phyloP scores from a whole-genome alignment of 1,140 invertebrate species.

The Uloborus diversus region DNA sequence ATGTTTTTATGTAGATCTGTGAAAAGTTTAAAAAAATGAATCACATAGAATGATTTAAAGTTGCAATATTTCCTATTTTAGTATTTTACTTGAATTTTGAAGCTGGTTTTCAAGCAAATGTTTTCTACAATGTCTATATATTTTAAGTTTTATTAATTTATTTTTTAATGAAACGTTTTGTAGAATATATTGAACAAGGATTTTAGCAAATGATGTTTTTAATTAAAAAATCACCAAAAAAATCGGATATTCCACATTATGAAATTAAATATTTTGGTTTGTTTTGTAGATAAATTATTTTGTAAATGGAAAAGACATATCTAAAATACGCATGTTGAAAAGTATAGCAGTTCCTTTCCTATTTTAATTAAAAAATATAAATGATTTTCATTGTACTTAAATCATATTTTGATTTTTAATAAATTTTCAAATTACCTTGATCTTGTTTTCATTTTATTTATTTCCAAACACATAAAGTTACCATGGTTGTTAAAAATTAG shows the following conservation, averaged over 20 bases:
- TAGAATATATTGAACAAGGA: not conserved
- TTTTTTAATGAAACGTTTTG: not conserved
- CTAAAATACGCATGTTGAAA: not conserved
- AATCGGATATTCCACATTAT: not conserved
- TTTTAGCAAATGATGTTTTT: not conserved
- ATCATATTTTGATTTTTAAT: conserved; percentile 21
- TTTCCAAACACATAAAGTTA: too few relatives aligned
- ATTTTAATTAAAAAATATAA: not conserved
- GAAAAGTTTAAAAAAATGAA: not conserved
- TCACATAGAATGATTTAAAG: conserved; percentile 1
- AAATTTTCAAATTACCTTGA: not conserved
- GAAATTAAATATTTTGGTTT: not conserved
- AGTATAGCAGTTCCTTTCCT: conserved; percentile 4
- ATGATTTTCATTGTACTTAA: conserved; percentile 28
- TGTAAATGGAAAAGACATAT: not conserved
- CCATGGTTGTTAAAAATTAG: too few relatives aligned
- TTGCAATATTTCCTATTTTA: not conserved
- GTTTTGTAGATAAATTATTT: conserved; percentile 6
- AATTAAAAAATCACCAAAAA: not conserved
- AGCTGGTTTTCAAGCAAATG: not conserved
- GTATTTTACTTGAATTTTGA: not conserved
- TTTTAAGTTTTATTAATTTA: not conserved
- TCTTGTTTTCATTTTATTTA: too few relatives aligned
- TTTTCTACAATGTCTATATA: not conserved
- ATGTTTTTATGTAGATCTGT: conserved; percentile 3